Base-by-base conservation (phyloP, 2,888 invertebrate species). In the Caenorhabditis virilis region DNA sequence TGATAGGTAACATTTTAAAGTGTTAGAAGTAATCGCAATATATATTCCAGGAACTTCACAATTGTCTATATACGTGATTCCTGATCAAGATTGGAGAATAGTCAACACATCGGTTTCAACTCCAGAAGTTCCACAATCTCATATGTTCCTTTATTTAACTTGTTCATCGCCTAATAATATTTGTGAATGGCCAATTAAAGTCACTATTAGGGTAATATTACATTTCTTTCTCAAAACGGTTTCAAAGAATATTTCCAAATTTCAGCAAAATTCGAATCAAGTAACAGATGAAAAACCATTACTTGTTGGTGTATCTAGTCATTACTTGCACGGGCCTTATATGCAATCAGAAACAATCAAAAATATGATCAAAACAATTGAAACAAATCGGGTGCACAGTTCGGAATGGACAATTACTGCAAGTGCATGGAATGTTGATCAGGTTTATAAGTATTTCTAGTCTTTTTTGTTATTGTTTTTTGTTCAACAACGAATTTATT, bases 361-460 rank as follows among this genome's bases (percentile, higher is more conserved):
- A 26, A 62, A 64, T 23, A 62, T 69, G 48, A 38, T 64, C 4
- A 18, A 45, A 25, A 62, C 55, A 18, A 69, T 75, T n/a, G 38
- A 56, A 26, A 56, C 50, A 25, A 65, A 54, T 35, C 36, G 58
- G 18, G 23, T 61, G 5, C 36, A 43, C 18, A 58, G 45, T 26
- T 50, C 58, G 4, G 62, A 53, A 27, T 76, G 76, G 76, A 69
- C 74, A 4, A 71, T 74, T 15, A 76, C 74, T 7, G 69, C 74
- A 15, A 69, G 67, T 42, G 64, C 69, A 11, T 76, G 76, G 76
- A 71, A 71, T 49, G 73, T 72, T 22, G 72, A 76, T 63, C 58
- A 74, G 36, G 43, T 76, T 46, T 72, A 71, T 35, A 58, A 63
- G 43, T 72, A 71, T 30, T 61, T 69, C 25, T 72, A 50, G 33